A percentile compares a stretch with the other conserved stretches of the same genome.
Evolutionary conservation across 2,888 invertebrate genomes (phyloP).

Genomic region (Euproctis similis): DNA sequence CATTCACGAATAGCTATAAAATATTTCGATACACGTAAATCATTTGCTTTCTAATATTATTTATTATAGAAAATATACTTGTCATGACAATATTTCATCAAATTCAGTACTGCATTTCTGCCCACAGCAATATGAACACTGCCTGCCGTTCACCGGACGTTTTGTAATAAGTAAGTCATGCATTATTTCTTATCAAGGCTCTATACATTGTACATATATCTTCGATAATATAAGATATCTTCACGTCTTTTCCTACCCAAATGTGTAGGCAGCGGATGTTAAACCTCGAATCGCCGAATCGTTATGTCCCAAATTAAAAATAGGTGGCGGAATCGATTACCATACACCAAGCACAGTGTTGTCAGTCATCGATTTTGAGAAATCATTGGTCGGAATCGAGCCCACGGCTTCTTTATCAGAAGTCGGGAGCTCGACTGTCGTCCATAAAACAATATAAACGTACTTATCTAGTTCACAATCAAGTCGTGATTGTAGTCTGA

Average conservation of each 20-base stretch:
- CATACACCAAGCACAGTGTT: too few relatives aligned
- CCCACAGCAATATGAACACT: constrained; percentile 16
- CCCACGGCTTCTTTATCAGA: too few relatives aligned
- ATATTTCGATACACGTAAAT: constrained; percentile 29
- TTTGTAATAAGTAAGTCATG: constrained; percentile 24
- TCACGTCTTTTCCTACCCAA: too few relatives aligned
- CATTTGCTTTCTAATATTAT: constrained; percentile 31
- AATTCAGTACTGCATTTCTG: constrained; percentile 22
- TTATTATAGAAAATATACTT: constrained; percentile 20
- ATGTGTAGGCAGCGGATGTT: too few relatives aligned
- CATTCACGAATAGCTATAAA: constrained; percentile 27
- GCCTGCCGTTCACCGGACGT: constrained; percentile 29
- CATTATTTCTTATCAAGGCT: constrained; percentile 22
- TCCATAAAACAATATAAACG: constrained; percentile 31
- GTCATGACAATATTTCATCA: constrained; percentile 27
- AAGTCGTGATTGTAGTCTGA: constrained; percentile 33
- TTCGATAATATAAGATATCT: too few relatives aligned
- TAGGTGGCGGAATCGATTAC: too few relatives aligned
- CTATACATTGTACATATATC: constrained; percentile 24
- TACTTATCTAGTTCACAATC: constrained; percentile 18
- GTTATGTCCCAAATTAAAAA: too few relatives aligned
- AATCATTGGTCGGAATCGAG: too few relatives aligned
- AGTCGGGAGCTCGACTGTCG: constrained; percentile 24
- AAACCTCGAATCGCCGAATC: too few relatives aligned
- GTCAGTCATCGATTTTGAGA: too few relatives aligned